A percentile compares a stretch with the other conserved stretches of the same genome.
These are phyloP conservation scores for Phrynocephalus versicolor DNA, from an alignment of 2,113 vertebrate genomes.

Conservation along the genomic window DNA sequence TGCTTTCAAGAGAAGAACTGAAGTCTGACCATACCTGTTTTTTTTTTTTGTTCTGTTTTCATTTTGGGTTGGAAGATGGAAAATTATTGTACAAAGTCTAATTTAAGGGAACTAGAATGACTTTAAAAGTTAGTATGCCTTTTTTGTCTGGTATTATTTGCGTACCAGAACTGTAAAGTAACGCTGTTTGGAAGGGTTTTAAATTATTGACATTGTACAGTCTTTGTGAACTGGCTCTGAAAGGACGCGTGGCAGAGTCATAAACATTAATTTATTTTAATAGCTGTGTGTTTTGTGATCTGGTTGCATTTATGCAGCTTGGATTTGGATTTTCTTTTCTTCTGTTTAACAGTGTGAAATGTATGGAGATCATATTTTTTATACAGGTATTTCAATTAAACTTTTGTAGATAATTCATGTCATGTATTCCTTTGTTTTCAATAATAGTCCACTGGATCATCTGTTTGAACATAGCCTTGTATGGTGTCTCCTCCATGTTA, in stretches of 20 bases:
- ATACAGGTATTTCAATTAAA: conserved; percentile 99
- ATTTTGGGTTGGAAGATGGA: conserved; percentile 70
- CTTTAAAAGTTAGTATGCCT: conserved; percentile 76
- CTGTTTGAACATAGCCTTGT: not conserved
- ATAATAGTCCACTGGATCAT: not conserved
- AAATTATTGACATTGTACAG: conserved; percentile 86
- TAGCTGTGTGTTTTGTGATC: conserved; percentile 78
- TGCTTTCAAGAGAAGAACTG: not conserved
- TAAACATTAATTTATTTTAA: conserved; percentile 83
- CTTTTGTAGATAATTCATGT: conserved; percentile 82
- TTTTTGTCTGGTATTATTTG: conserved; percentile 71
- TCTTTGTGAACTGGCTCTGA: conserved; percentile 82
- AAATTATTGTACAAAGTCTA: conserved; percentile 88
- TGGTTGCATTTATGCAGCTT: conserved; percentile 78
- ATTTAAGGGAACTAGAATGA: conserved; percentile 87
- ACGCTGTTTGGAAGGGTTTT: conserved; percentile 77
- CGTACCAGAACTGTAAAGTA: conserved; percentile 77
- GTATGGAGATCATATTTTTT: conserved; percentile 96
- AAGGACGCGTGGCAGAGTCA: conserved; percentile 78
- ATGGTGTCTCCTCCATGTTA: not conserved
- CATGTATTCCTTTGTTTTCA: conserved; percentile 15
- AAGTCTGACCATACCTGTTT: conserved; percentile 61
- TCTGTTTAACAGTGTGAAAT: conserved; percentile 84
- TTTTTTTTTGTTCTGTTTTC: conserved; percentile 41
- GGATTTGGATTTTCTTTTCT: conserved; percentile 73